Evolutionary conservation across 1,140 invertebrate species (phyloP).

Genomic region (Apis florea): DNA sequence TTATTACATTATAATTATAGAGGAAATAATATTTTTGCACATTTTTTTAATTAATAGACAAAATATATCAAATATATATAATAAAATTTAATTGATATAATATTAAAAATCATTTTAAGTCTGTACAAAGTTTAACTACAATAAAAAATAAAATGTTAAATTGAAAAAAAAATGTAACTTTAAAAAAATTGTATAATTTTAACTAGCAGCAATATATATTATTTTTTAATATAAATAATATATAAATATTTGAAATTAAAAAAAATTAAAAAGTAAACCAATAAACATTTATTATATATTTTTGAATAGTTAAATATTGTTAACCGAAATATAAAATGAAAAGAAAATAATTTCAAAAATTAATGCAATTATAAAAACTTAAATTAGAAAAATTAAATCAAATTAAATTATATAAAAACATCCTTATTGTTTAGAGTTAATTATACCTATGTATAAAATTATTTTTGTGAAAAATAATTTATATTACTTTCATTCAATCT

Average conservation of each 20-base stretch:
- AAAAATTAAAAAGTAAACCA: not conserved
- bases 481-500: not conserved
- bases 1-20: not conserved
- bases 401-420: constrained; percentile 38
- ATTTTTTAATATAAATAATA: not conserved
- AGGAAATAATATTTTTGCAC: not conserved
- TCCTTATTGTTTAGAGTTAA: constrained; percentile 11
- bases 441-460: constrained; percentile 27
- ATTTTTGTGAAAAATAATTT: not conserved
- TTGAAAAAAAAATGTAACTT: not conserved
- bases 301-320: not conserved
- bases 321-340: not conserved
- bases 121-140: not conserved
- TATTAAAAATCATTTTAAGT: not conserved
- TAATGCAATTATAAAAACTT: constrained; percentile 25
- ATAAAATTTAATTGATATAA: not conserved
- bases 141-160: not conserved
- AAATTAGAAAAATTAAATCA: constrained; percentile 24
- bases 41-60: not conserved
- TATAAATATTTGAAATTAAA: not conserved
- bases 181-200: not conserved
- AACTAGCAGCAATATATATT: not conserved
- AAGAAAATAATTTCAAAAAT: not conserved
- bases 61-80: not conserved
- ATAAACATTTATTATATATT: not conserved